Evolutionary conservation across 2,113 vertebrate species (phyloP).

Genomic region (Ginglymostoma cirratum): DNA sequence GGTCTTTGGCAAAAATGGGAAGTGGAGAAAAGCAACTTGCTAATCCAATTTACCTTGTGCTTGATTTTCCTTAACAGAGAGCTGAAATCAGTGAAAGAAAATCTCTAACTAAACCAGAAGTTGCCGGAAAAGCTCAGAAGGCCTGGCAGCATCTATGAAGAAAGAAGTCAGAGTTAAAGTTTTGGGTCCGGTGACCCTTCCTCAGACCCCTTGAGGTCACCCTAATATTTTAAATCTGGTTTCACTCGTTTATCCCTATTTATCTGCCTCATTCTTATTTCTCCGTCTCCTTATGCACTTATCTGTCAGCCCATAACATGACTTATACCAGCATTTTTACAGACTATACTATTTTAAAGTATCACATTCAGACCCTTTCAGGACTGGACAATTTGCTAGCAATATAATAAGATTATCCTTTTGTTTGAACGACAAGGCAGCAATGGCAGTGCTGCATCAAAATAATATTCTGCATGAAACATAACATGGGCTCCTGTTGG

Average conservation of each 20-base stretch:
- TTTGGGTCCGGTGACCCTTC: too few species aligned
- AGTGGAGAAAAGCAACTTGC: neutral
- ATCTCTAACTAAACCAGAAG: too few species aligned
- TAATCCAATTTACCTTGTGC: neutral
- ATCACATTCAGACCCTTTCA: neutral
- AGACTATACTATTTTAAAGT: neutral
- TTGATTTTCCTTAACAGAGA: neutral
- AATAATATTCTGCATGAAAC: constrained; percentile 22
- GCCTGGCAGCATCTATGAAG: too few species aligned
- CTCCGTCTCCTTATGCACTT: neutral
- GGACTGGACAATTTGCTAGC: neutral
- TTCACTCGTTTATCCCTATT: neutral
- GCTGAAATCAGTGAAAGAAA: neutral
- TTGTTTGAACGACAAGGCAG: neutral
- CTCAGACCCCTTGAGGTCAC: neutral
- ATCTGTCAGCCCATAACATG: neutral
- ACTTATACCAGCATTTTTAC: neutral
- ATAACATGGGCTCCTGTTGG: neutral
- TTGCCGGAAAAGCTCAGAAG: too few species aligned
- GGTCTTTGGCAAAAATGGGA: neutral
- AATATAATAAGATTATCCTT: neutral
- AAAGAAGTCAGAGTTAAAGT: too few species aligned
- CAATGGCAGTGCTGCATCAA: neutral
- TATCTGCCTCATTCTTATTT: neutral
- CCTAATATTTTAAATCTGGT: neutral